These are phyloP conservation scores for Cheilinus undulatus DNA, from an alignment of 2,113 vertebrate genomes.

Conservation along the genomic window DNA sequence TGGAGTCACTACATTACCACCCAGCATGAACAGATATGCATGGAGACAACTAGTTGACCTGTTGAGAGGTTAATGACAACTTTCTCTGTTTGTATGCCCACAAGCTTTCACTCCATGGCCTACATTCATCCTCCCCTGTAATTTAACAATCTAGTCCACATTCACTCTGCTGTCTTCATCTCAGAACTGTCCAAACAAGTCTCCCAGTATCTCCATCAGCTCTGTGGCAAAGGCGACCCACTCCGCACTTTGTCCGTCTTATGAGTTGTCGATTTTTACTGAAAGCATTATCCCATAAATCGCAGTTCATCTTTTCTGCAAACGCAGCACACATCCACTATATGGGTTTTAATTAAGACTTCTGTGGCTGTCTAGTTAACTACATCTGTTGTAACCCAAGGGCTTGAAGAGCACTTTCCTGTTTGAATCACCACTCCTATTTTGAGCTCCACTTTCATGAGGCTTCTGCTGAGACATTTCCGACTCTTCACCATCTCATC, in stretches of 20 bases:
- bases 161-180: conserved; percentile 13
- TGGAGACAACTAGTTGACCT: conserved; percentile 21
- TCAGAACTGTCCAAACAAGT: not conserved
- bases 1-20: not conserved
- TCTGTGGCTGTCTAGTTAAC: conserved; percentile 41
- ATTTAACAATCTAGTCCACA: conserved; percentile 5
- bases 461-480: conserved; percentile 39
- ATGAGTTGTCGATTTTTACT: conserved; percentile 1
- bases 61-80: conserved; percentile 44
- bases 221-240: not conserved
- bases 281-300: not conserved
- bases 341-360: conserved; percentile 58
- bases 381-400: conserved; percentile 47
- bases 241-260: not conserved
- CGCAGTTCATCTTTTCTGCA: conserved; percentile 18
- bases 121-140: conserved; percentile 30
- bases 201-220: not conserved
- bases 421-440: conserved; percentile 60
- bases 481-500: conserved; percentile 45
- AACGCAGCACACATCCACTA: conserved; percentile 28
- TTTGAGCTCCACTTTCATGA: conserved; percentile 63
- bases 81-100: conserved; percentile 21
- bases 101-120: conserved; percentile 36
- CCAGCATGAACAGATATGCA: not conserved
- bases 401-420: conserved; percentile 43